A percentile compares a stretch with the other conserved stretches of the same genome.
Conservation (phyloP, 2,797 vertebrate genomes). For the Melanotaenia parkinsoni region DNA sequence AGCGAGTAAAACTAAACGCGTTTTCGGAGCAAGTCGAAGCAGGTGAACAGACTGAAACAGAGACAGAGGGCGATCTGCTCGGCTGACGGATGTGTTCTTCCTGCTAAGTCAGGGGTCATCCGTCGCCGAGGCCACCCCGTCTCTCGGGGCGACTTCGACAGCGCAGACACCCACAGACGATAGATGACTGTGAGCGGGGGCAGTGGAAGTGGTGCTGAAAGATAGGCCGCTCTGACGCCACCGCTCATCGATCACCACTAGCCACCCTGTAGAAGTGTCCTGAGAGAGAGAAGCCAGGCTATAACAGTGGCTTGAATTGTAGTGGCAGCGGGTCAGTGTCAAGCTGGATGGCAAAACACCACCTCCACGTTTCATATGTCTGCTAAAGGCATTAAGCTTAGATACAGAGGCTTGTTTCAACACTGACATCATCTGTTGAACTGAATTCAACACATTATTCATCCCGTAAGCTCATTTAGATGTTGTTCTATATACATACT, state of each 20-base stretch:
- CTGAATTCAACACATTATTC: slow-evolving; percentile 17
- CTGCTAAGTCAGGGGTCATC: slow-evolving; percentile 62
- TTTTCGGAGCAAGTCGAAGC: slow-evolving; percentile 12
- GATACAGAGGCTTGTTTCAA: slow-evolving; percentile 14
- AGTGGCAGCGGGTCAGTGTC: slow-evolving; percentile 36
- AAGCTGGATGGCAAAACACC: slow-evolving; percentile 33
- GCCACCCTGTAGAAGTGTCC: slow-evolving; percentile 60
- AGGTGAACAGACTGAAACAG: slow-evolving; percentile 14
- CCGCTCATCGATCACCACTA: slow-evolving; percentile 67
- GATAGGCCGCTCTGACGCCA: slow-evolving; percentile 65
- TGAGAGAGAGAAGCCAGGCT: slow-evolving; percentile 52
- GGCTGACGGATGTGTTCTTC: slow-evolving; percentile 53
- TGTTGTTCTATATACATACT: slow-evolving; percentile 12
- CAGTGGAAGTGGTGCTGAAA: slow-evolving; percentile 68
- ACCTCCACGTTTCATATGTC: slow-evolving; percentile 33
- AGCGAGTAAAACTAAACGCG: slow-evolving; percentile 24
- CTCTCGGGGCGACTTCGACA: slow-evolving; percentile 52
- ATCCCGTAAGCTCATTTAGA: slow-evolving; percentile 13
- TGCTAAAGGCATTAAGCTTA: slow-evolving; percentile 14
- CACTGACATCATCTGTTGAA: slow-evolving; percentile 26
- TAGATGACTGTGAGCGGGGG: slow-evolving; percentile 72
- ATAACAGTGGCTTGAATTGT: slow-evolving; percentile 56
- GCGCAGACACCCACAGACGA: slow-evolving; percentile 67
- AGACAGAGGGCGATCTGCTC: slow-evolving; percentile 6
- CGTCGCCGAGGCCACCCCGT: slow-evolving; percentile 61